Conservation (phyloP, 1,140 invertebrate species). For the Harpegnathos saltator region DNA sequence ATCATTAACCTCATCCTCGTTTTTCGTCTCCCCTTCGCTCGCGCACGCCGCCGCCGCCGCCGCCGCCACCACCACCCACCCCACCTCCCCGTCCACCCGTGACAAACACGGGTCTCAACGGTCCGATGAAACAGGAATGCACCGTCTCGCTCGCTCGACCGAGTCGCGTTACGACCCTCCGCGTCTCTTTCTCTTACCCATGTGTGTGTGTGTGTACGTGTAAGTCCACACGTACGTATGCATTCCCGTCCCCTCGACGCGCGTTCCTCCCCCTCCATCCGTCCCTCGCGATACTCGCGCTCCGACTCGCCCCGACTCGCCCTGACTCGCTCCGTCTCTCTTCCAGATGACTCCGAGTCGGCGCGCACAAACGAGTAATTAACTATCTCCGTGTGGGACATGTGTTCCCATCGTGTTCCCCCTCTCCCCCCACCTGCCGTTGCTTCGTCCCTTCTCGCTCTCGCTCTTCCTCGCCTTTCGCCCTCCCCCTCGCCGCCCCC, state of each 20-base stretch:
- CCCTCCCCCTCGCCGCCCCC: slow-evolving; percentile 21
- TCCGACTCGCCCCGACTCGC: too few species aligned
- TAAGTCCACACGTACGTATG: not conserved
- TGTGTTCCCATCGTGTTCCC: slow-evolving; percentile 79
- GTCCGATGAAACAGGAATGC: slow-evolving; percentile 76
- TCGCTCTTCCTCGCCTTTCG: slow-evolving; percentile 30
- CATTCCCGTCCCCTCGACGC: slow-evolving; percentile 42
- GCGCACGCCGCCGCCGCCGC: slow-evolving; percentile 50
- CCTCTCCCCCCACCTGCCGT: slow-evolving; percentile 20
- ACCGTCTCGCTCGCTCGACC: slow-evolving; percentile 64
- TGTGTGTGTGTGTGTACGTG: not conserved
- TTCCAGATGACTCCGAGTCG: slow-evolving; percentile 54
- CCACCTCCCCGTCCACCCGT: slow-evolving; percentile 61
- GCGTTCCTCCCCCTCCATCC: slow-evolving; percentile 47
- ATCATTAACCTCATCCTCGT: slow-evolving; percentile 85
- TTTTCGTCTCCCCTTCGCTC: slow-evolving; percentile 77
- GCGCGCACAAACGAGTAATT: slow-evolving; percentile 85
- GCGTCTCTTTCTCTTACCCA: slow-evolving; percentile 3
- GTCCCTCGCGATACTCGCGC: slow-evolving; percentile 36
- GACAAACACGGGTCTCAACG: slow-evolving; percentile 66
- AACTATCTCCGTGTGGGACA: slow-evolving; percentile 83
- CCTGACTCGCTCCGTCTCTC: slow-evolving; percentile 40
- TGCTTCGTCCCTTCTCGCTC: slow-evolving; percentile 24
- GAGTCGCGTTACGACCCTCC: slow-evolving; percentile 31
- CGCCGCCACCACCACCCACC: slow-evolving; percentile 52